These are phyloP conservation scores for Cladorhizidae sp. DNA, from an alignment of 37 sponge, comb jelly and placozoan genomes.

Conservation along the genomic window DNA sequence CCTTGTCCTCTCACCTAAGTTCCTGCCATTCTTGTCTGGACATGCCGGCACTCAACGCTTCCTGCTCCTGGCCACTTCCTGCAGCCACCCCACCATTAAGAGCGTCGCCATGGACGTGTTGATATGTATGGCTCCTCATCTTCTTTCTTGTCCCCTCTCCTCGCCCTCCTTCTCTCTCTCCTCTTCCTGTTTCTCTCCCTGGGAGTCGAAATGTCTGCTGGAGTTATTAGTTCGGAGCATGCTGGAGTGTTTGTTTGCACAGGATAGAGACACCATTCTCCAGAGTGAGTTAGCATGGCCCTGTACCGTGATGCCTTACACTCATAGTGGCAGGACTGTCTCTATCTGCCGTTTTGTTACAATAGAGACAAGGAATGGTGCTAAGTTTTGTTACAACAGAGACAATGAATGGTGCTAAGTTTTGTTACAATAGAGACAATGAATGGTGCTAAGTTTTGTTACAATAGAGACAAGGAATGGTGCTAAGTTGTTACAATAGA, in stretches of 20 bases:
- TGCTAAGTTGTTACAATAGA: no score
- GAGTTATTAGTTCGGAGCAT: conserved; percentile 20
- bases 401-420: no score
- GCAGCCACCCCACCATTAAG: conserved; percentile 6
- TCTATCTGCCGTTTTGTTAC: no score
- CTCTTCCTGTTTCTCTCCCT: background rate
- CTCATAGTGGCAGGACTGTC: no score
- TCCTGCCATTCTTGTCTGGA: background rate
- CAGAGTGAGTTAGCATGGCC: conserved; percentile 39
- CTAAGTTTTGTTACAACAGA: no score
- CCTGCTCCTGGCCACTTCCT: conserved; percentile 28
- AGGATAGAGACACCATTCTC: conserved; percentile 12
- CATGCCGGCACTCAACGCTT: conserved; percentile 12
- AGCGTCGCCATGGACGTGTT: conserved; percentile 29
- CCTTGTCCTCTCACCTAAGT: conserved; percentile 14
- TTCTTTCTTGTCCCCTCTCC: background rate
- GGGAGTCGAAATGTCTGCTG: background rate
- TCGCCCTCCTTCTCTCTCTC: background rate
- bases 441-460: no score
- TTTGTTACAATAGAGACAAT: no score
- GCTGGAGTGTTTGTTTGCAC: conserved; percentile 30
- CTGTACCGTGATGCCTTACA: no score
- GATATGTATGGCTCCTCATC: conserved; percentile 26
- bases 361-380: no score
- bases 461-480: no score